phyloP scores from a whole-genome alignment of 2,888 invertebrate genomes.

The Spicauda simplicius region DNA sequence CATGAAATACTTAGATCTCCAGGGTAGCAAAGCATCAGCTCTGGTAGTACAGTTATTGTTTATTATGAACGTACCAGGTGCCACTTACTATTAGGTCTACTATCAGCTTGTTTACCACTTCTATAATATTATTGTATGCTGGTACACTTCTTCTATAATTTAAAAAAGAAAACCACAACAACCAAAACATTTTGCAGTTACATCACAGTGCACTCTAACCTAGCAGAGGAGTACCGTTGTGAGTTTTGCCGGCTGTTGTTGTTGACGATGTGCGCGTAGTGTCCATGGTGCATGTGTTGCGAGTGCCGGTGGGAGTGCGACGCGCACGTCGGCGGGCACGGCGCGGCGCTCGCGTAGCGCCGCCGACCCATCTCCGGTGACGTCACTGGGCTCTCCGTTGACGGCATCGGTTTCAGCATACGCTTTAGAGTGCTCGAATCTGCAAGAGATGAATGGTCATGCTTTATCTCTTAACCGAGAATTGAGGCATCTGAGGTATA shows the following conservation, averaged over 20 bases:
- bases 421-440: conserved; percentile 95
- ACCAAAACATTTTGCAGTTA: too few species aligned
- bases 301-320: conserved; percentile 84
- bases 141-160: too few species aligned
- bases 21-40: too few species aligned
- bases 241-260: conserved; percentile 88
- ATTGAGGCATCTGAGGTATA: too few species aligned
- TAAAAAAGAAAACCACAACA: too few species aligned
- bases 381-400: conserved; percentile 94
- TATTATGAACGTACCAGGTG: too few species aligned
- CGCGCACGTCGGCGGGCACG: conserved; percentile 86
- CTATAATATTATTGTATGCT: too few species aligned
- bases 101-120: too few species aligned
- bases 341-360: conserved; percentile 85
- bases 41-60: too few species aligned
- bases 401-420: conserved; percentile 97
- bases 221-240: conserved; percentile 87
- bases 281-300: conserved; percentile 81
- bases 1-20: too few species aligned
- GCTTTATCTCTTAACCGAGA: background rate
- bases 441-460: conserved; percentile 54
- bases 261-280: conserved; percentile 77
- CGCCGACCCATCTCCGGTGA: conserved; percentile 96
- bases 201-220: conserved; percentile 60
- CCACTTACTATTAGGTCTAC: too few species aligned